Percentiles rank a stretch among this genome's conserved stretches.
Evolutionary conservation across 2,797 vertebrate genomes (phyloP).

Genomic region (Esox masquinongy): DNA sequence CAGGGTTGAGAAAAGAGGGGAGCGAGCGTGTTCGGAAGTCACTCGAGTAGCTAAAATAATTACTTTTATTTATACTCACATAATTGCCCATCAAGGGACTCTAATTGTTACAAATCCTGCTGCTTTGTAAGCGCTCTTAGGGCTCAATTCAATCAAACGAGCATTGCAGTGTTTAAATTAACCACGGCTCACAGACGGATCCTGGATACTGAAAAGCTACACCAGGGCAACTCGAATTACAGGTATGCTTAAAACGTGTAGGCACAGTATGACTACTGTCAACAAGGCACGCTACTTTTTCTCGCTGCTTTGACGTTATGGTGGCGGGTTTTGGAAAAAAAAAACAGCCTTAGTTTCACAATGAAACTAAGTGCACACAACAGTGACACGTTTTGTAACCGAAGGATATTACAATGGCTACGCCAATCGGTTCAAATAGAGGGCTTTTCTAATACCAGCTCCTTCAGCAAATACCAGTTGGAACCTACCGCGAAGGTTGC

Average conservation of each 20-base stretch:
- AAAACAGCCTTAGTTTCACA: background rate
- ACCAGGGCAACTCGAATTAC: too few relatives aligned
- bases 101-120: conserved; percentile 52
- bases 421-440: background rate
- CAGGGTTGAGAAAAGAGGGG: background rate
- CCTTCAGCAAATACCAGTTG: background rate
- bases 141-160: too few relatives aligned
- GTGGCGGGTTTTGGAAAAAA: too few relatives aligned
- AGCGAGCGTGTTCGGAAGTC: conserved; percentile 18
- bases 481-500: background rate
- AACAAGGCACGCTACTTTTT: too few relatives aligned
- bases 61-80: conserved; percentile 48
- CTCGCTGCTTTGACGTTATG: too few relatives aligned
- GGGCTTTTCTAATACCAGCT: background rate
- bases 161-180: too few relatives aligned
- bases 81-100: conserved; percentile 59
- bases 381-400: background rate
- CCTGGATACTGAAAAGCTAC: too few relatives aligned
- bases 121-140: conserved; percentile 4
- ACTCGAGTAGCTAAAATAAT: conserved; percentile 42
- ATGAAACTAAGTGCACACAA: background rate
- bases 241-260: too few relatives aligned
- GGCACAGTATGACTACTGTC: too few relatives aligned
- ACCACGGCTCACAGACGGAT: too few relatives aligned
- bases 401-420: background rate